Base-by-base conservation (phyloP, 2,113 vertebrate genomes). In the Todiramphus saurophagus region DNA sequence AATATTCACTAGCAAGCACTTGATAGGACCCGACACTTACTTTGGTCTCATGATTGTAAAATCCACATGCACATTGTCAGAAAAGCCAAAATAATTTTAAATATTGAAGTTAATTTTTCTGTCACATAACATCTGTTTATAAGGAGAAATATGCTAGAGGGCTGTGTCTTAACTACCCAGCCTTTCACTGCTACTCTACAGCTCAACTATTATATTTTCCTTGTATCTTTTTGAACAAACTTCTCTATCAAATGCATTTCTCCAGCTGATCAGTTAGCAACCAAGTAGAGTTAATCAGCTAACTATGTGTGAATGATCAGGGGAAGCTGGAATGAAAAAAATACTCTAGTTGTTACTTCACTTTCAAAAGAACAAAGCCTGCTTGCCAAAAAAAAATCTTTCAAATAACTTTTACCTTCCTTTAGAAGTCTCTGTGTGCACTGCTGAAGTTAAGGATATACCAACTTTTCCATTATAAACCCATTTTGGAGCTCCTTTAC, bases 401-500 rank as follows among this genome's bases (percentile, higher is more conserved):
- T 87, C 33, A 73, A 76, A 83, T 46, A 16, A 9, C 4, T 53
- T 89, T 92, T 74, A 86, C 46, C 21, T 70, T 68, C 67, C 60
- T 74, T 72, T 64, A 67, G 62, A 97, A 87, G 11, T 55, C 48
- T 53, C 64, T 83, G 0, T 72, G 43, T 92, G 44, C 39, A 89
- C 56, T 81, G 62, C 70, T 84, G 41, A 76, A 94, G 37, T 85
- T 51, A 96, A 58, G 59, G n/a, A 16, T 73, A 86, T 90, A 58
- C 6, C 7, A 92, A 58, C 17, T 90, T 96, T 97, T 96, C 79
- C 81, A 85, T 93, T 96, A 89, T 56, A 92, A 89, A 81, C 13
- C 59, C 48, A 51, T 95, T 94, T 96, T 84, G 28, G 18, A 94
- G 63, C 28, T 87, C 50, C 58, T 82, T 72, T 74, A 41, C n/a